Evolutionary conservation across 2,888 invertebrate genomes (phyloP), one percentile per base, ranked within the genome.

Genomic region (Aphidoletes aphidimyza): DNA sequence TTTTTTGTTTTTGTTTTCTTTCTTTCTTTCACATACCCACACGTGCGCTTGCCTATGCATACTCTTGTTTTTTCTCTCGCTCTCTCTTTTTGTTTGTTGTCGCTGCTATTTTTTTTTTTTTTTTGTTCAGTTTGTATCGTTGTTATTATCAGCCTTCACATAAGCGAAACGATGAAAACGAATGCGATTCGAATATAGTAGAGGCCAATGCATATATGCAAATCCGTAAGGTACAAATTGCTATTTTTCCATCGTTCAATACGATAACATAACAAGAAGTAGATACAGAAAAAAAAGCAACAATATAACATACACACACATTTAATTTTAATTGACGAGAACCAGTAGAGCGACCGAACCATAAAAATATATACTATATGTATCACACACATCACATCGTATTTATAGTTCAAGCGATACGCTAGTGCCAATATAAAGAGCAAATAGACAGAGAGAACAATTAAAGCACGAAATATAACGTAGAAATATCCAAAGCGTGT

Each of bases 231-330:
- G 17, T 69, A 69, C 34, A 69, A 69, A 34, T 30, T 69, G 34
- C 69, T 14, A 69, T 69, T 69, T 54, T 47, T 69, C 34, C 69
- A 69, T 69, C 69, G 69, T 69, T 69, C 69, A 14, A 30, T 69
- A 30, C 30, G 26, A 69, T 69, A 30, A 69, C 26, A 69, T 69
- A 30, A 69, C 30, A 69, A 9, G 34, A n/a, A 22, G 9, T 22
- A 22, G 47, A 3, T 17, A 14, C 47, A 47, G 47, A 9, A 54
- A 54, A 6, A 34, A 34, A 30, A 30, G 14, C 26, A 69, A 30
- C n/a, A n/a, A n/a, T n/a, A n/a, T n/a, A n/a, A n/a, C n/a, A n/a
- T n/a, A n/a, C n/a, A n/a, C n/a, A n/a, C n/a, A 30, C 34, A 5
- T 30, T 30, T 69, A 69, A 30, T 69, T 69, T 69, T 69, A 34